These are phyloP conservation scores for Drosophila athabasca DNA, from an alignment of 1,140 invertebrate species.

Conservation along the genomic window DNA sequence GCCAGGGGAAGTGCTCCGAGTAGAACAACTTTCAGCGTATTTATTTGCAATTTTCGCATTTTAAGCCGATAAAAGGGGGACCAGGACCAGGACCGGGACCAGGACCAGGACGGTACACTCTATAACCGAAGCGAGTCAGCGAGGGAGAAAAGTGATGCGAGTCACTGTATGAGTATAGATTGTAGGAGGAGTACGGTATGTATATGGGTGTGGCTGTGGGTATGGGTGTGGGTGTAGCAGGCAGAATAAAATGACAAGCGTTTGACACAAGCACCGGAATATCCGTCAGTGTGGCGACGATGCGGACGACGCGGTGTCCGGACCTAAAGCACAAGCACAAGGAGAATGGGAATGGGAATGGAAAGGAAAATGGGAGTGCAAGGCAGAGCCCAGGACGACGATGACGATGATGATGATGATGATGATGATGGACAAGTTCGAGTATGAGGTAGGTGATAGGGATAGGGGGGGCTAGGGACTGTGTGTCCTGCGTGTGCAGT, in stretches of 20 bases:
- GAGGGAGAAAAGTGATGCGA: not conserved
- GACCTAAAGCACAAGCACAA: slow-evolving; percentile 8
- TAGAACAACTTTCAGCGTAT: slow-evolving; percentile 59
- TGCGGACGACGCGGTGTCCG: slow-evolving; percentile 61
- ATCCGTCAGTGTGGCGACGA: slow-evolving; percentile 78
- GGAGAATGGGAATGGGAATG: not conserved
- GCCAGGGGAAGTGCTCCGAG: slow-evolving; percentile 43
- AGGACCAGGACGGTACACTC: slow-evolving; percentile 13
- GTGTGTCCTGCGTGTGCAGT: slow-evolving; percentile 66
- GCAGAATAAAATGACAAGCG: slow-evolving; percentile 77
- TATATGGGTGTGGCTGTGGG: slow-evolving; percentile 4
- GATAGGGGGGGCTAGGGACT: not conserved
- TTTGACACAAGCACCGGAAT: slow-evolving; percentile 80
- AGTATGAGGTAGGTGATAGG: no score
- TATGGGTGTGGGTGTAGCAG: slow-evolving; percentile 29
- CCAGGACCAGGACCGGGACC: slow-evolving; percentile 20
- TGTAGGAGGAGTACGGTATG: not conserved
- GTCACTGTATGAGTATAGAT: slow-evolving; percentile 1
- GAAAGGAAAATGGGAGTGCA: slow-evolving; percentile 6
- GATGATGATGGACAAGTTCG: slow-evolving; percentile 3
- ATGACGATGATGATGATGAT: slow-evolving; percentile 1
- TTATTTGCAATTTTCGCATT: slow-evolving; percentile 80
- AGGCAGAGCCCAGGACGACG: not conserved
- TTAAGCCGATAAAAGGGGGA: slow-evolving; percentile 75
- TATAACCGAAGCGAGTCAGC: no score